phyloP scores from a whole-genome alignment of 2,888 invertebrate genomes.

The Meiosimyza decipiens region DNA sequence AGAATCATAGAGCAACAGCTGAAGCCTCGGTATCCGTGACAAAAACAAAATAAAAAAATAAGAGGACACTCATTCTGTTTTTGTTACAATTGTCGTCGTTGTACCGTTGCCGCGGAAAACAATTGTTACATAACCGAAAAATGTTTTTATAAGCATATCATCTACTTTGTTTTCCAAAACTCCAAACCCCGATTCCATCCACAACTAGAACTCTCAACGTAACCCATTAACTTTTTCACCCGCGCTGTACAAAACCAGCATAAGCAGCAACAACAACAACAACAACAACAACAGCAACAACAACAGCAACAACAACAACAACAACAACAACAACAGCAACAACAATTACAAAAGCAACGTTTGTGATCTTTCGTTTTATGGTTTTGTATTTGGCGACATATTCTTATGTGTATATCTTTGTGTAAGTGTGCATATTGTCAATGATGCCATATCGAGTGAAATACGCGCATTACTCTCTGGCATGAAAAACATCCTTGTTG shows the following conservation, averaged over 20 bases:
- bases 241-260: too few relatives aligned
- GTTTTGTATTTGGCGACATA: constrained; percentile 25
- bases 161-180: constrained; percentile 40
- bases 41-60: too few relatives aligned
- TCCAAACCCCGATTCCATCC: too few relatives aligned
- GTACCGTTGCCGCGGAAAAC: constrained; percentile 38
- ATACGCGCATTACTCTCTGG: not conserved
- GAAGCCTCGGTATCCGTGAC: too few relatives aligned
- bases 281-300: not conserved
- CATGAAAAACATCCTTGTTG: not conserved
- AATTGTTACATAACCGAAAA: constrained; percentile 53
- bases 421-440: constrained; percentile 7
- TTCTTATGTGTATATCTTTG: constrained; percentile 8
- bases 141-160: constrained; percentile 61
- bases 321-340: too few relatives aligned
- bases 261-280: not conserved
- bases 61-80: not conserved
- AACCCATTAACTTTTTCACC: too few relatives aligned
- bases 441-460: too few relatives aligned
- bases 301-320: too few relatives aligned
- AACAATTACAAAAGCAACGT: not conserved
- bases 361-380: constrained; percentile 9
- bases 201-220: too few relatives aligned
- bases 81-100: not conserved
- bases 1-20: too few relatives aligned